Percentiles rank a stretch among this genome's conserved stretches.
These are phyloP conservation scores for Apocheima hispidaria DNA, from an alignment of 2,888 invertebrate species.

Conservation along the genomic window DNA sequence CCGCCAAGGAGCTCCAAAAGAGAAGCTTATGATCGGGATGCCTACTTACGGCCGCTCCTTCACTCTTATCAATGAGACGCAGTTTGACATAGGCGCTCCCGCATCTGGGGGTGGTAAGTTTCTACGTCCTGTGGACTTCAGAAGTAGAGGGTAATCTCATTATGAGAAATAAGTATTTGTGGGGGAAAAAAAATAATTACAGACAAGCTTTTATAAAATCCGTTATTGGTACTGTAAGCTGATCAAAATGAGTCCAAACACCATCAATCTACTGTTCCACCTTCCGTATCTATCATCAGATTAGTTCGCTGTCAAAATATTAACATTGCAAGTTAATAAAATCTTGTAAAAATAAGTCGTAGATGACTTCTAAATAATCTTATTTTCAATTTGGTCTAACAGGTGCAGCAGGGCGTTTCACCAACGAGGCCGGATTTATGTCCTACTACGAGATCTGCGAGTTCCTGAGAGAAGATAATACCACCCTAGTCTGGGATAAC, in stretches of 20 bases:
- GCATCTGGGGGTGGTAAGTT: slow-evolving; percentile 93
- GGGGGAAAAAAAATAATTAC: too few relatives aligned
- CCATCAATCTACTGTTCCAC: too few relatives aligned
- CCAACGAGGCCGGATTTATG: slow-evolving; percentile 97
- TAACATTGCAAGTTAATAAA: too few relatives aligned
- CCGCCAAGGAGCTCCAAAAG: slow-evolving; percentile 96
- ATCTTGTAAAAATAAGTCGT: too few relatives aligned
- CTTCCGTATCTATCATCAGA: too few relatives aligned
- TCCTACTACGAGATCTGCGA: slow-evolving; percentile 98
- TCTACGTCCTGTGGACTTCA: too few relatives aligned
- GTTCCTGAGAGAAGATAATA: slow-evolving; percentile 95
- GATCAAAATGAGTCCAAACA: too few relatives aligned
- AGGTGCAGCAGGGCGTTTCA: slow-evolving; percentile 92
- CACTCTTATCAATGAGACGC: slow-evolving; percentile 93
- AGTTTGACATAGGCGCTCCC: slow-evolving; percentile 97
- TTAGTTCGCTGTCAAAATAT: too few relatives aligned
- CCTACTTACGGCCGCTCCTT: slow-evolving; percentile 97
- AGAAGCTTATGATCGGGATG: slow-evolving; percentile 97
- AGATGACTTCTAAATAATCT: neutral
- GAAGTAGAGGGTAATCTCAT: too few relatives aligned
- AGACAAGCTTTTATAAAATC: too few relatives aligned
- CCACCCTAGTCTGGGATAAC: slow-evolving; percentile 97
- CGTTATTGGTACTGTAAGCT: too few relatives aligned
- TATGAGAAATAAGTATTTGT: too few relatives aligned
- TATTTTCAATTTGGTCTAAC: slow-evolving; percentile 16